Conservation (phyloP, 2,797 vertebrate genomes). For the Erpetoichthys calabaricus region DNA sequence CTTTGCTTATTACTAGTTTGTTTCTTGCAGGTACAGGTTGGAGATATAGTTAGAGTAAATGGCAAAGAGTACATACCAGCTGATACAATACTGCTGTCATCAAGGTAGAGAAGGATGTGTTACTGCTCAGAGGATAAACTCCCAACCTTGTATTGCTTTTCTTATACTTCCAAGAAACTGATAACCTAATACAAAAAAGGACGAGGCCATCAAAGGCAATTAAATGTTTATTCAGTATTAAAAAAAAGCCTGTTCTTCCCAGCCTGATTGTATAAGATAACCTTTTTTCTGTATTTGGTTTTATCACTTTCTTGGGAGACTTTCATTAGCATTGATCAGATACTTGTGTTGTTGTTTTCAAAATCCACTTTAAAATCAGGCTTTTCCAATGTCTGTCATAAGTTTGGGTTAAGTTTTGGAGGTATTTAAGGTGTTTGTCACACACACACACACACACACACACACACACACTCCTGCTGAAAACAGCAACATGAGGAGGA, state of each 20-base stretch:
- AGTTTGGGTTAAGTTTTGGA: no score
- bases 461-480: no score
- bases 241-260: not conserved
- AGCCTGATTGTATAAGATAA: not conserved
- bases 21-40: slow-evolving; percentile 90
- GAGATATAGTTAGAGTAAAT: slow-evolving; percentile 95
- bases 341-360: slow-evolving; percentile 35
- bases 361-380: slow-evolving; percentile 26
- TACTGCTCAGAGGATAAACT: slow-evolving; percentile 54
- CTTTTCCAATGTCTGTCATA: not conserved
- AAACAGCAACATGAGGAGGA: no score
- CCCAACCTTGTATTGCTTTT: slow-evolving; percentile 49
- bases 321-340: slow-evolving; percentile 18
- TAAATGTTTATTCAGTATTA: not conserved
- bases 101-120: slow-evolving; percentile 80
- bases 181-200: slow-evolving; percentile 41
- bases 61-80: slow-evolving; percentile 89
- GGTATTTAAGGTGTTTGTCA: no score
- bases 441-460: no score
- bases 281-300: slow-evolving; percentile 5
- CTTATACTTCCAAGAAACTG: slow-evolving; percentile 68
- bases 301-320: slow-evolving; percentile 36
- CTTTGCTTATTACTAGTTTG: slow-evolving; percentile 74
- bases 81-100: slow-evolving; percentile 88
- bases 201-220: not conserved